Base-by-base conservation (phyloP, 2,797 vertebrate species). In the Diplodus puntazzo region DNA sequence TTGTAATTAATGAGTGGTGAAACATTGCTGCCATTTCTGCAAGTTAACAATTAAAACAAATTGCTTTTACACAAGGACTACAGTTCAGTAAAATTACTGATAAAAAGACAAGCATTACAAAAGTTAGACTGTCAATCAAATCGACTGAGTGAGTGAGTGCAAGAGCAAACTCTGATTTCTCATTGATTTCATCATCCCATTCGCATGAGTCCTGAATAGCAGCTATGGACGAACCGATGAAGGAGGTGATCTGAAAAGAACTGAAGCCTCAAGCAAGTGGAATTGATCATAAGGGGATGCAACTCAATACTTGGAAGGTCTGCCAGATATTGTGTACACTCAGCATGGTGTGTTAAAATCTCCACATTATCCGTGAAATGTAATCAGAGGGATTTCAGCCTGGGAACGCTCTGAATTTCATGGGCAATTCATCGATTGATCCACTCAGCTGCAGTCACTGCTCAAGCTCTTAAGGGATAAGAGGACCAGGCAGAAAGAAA, bases 311-410 rank as follows among this genome's bases (percentile, higher is more conserved):
- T 67, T 17, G 61, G 27, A 74, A 75, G 66, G 60, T 69, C 69
- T 18, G 39, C 62, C 21, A 5, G 34, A 55, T 54, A 74, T 45
- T 67, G 62, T 60, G 72, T 73, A 39, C 62, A 64, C 48, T 78
- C 13, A 0, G 43, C 1, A 3, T 0, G 54, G 45, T 9, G 50
- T 3, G 20, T 57, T 73, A 18, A 52, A 71, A 70, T 81, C 64
- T 72, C 30, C 48, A 34, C 34, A 21, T 70, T 68, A 62, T 69
- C 74, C 39, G 18, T 82, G 74, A 80, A 80, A 76, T 53, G 6
- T 76, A 74, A 81, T 84, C 72, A 77, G 63, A 55, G 50, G 77
- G 54, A 73, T 73, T 75, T 80, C 17, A 69, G 74, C 61, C 57
- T 14, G 65, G 53, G 16, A 64, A 81, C 43, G 13, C 53, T 61